These are phyloP conservation scores for Trimorus sp. DNA, from an alignment of 2,888 invertebrate genomes.

Conservation along the genomic window DNA sequence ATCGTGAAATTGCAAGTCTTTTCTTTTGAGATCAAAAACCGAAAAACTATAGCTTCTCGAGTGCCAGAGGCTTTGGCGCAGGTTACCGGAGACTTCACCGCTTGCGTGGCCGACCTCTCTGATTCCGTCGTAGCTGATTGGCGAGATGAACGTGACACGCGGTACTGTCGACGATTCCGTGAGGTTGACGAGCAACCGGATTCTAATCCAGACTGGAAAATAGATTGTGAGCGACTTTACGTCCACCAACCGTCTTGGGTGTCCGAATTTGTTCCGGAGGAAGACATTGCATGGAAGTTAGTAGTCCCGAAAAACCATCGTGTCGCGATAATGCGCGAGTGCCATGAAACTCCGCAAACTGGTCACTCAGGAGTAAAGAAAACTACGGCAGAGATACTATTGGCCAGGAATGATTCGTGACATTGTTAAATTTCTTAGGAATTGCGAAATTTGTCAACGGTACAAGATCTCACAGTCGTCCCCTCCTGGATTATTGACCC, in stretches of 20 bases:
- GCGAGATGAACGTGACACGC: not conserved
- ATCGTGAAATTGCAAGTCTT: not conserved
- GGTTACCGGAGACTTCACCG: not conserved
- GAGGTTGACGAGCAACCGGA: not conserved
- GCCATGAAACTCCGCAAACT: too few species aligned
- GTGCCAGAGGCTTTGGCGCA: slow-evolving; percentile 6
- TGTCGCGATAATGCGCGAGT: not conserved
- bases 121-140: not conserved
- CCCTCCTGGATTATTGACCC: not conserved
- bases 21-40: not conserved
- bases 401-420: not conserved
- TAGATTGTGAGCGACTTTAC: not conserved
- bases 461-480: not conserved
- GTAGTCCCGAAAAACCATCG: not conserved
- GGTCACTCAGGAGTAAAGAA: not conserved
- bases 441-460: not conserved
- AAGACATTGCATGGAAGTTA: not conserved
- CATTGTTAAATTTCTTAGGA: not conserved
- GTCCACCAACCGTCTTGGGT: not conserved
- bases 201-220: not conserved
- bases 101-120: not conserved
- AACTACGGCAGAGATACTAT: not conserved
- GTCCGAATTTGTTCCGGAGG: too few species aligned
- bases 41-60: slow-evolving; percentile 3
- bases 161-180: not conserved